Conservation (phyloP, 2,113 vertebrate genomes). For the Heteronetta atricapilla region DNA sequence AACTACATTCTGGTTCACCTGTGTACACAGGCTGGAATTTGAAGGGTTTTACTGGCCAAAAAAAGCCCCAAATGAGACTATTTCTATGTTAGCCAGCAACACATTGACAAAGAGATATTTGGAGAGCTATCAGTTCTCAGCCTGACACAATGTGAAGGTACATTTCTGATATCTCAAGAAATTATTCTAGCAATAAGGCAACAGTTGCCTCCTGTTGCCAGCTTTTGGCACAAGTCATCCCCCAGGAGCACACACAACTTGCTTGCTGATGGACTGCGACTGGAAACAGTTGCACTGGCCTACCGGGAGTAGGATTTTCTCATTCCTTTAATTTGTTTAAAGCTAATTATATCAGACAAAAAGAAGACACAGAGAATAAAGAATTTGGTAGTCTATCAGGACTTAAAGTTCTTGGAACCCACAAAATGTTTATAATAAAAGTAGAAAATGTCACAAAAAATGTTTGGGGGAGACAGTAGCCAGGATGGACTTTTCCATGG, state of each 20-base stretch:
- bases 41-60: background rate
- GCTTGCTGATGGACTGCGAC: background rate
- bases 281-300: background rate
- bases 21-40: rapidly evolving
- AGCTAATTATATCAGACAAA: background rate
- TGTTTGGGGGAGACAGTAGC: background rate
- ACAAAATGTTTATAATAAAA: background rate
- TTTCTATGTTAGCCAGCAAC: background rate
- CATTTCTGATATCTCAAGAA: background rate
- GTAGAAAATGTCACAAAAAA: background rate
- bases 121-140: background rate
- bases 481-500: background rate
- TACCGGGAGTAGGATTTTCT: background rate
- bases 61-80: background rate
- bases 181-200: background rate
- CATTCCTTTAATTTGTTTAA: background rate
- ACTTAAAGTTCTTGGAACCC: background rate
- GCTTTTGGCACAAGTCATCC: background rate
- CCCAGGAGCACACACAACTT: background rate
- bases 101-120: background rate
- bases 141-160: background rate
- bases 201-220: background rate
- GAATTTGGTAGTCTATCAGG: background rate
- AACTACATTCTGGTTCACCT: background rate
- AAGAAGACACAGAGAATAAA: background rate